These are phyloP conservation scores for Tiphia femorata DNA, from an alignment of 2,888 invertebrate genomes.

Conservation along the genomic window DNA sequence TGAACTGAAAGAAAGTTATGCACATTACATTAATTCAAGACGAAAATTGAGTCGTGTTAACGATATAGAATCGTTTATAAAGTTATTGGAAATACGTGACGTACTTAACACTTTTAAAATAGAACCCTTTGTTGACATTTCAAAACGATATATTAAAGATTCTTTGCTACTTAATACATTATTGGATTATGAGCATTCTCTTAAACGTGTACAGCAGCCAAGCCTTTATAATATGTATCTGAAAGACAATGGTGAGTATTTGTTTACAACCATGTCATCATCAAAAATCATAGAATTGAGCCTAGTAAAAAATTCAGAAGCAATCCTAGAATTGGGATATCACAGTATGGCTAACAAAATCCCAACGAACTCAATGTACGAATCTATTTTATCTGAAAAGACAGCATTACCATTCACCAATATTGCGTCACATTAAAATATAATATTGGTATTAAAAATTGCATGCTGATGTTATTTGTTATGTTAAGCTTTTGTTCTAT, in stretches of 20 bases:
- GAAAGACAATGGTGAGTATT: constrained; percentile 37
- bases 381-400: background rate
- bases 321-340: background rate
- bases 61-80: constrained; percentile 44
- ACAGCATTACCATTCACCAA: too few species aligned
- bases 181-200: constrained; percentile 39
- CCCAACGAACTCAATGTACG: too few species aligned
- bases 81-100: constrained; percentile 53
- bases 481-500: too few species aligned
- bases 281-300: background rate
- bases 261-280: too few species aligned
- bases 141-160: constrained; percentile 35
- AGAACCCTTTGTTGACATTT: constrained; percentile 45
- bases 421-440: too few species aligned
- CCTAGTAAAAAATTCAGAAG: background rate
- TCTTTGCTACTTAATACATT: constrained; percentile 30
- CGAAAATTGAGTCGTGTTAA: constrained; percentile 47
- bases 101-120: constrained; percentile 44
- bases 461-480: too few species aligned
- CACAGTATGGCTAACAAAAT: background rate
- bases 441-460: too few species aligned
- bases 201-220: constrained; percentile 3
- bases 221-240: constrained; percentile 38
- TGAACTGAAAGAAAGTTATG: constrained; percentile 45
- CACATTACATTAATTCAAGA: constrained; percentile 42